Conservation (phyloP, 2,888 invertebrate species). For the Tribolium freemani region DNA sequence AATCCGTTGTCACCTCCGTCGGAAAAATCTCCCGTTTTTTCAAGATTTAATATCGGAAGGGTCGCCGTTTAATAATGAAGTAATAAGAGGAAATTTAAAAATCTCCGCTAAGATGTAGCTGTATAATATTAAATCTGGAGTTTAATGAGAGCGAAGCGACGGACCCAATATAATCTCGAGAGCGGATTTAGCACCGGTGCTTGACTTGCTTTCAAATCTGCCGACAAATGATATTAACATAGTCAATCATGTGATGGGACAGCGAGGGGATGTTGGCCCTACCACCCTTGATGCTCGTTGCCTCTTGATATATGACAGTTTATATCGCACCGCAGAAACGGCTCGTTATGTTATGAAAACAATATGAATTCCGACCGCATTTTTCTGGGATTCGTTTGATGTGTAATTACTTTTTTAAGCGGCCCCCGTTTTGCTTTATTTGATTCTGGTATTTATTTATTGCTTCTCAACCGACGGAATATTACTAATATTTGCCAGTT, state of each 20-base stretch:
- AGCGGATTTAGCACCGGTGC: slow-evolving; percentile 60
- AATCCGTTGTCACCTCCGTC: slow-evolving; percentile 4
- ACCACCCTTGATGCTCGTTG: slow-evolving; percentile 56
- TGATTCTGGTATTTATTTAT: slow-evolving; percentile 65
- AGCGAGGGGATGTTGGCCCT: slow-evolving; percentile 50
- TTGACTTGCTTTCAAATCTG: slow-evolving; percentile 61
- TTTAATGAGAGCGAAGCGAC: slow-evolving; percentile 41
- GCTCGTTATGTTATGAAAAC: slow-evolving; percentile 67
- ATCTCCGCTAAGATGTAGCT: slow-evolving; percentile 22
- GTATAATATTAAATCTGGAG: slow-evolving; percentile 37
- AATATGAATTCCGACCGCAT: slow-evolving; percentile 69
- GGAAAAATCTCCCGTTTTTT: background rate
- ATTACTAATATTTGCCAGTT: slow-evolving; percentile 43
- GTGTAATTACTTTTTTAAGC: slow-evolving; percentile 68
- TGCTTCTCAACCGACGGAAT: slow-evolving; percentile 54
- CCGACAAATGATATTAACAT: slow-evolving; percentile 67
- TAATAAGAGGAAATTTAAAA: slow-evolving; percentile 39
- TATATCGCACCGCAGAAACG: slow-evolving; percentile 60
- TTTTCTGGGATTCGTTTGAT: slow-evolving; percentile 68
- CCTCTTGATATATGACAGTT: slow-evolving; percentile 64
- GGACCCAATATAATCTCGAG: slow-evolving; percentile 59
- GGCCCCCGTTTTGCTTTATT: slow-evolving; percentile 60
- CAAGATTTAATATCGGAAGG: slow-evolving; percentile 23
- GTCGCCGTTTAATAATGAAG: slow-evolving; percentile 38
- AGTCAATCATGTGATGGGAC: slow-evolving; percentile 65